These are phyloP conservation scores for Brachionus paranguensis DNA, from an alignment of 1,140 invertebrate genomes.

Conservation along the genomic window DNA sequence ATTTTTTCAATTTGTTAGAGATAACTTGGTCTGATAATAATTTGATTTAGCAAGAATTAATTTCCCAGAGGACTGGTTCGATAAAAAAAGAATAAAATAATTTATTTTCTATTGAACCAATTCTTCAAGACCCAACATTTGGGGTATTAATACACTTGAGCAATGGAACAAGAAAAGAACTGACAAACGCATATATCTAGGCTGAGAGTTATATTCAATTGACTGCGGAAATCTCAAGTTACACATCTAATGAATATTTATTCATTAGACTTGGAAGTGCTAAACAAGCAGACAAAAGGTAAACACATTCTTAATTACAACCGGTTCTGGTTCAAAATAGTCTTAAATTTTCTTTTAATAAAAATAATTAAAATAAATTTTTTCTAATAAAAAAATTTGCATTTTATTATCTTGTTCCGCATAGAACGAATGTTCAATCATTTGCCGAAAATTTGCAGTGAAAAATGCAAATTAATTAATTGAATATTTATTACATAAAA, in stretches of 20 bases:
- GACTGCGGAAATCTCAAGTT: neutral
- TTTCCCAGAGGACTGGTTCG: neutral
- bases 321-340: neutral
- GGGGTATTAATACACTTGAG: neutral
- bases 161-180: neutral
- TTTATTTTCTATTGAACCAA: neutral
- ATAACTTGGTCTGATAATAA: neutral
- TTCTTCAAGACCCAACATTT: neutral
- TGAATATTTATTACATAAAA: constrained; percentile 30
- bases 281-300: neutral
- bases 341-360: neutral
- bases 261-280: neutral
- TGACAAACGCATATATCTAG: neutral
- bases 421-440: neutral
- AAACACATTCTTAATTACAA: neutral
- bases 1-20: neutral
- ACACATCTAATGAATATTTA: neutral
- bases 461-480: constrained; percentile 33
- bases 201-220: neutral
- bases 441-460: neutral
- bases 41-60: neutral
- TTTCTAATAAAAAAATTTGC: neutral
- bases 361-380: neutral
- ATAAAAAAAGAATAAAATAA: neutral
- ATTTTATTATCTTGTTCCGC: neutral